A percentile compares a stretch with the other conserved stretches of the same genome.
Evolutionary conservation across 2,888 invertebrate species (phyloP).

Genomic region (Hypsopygia costalis): DNA sequence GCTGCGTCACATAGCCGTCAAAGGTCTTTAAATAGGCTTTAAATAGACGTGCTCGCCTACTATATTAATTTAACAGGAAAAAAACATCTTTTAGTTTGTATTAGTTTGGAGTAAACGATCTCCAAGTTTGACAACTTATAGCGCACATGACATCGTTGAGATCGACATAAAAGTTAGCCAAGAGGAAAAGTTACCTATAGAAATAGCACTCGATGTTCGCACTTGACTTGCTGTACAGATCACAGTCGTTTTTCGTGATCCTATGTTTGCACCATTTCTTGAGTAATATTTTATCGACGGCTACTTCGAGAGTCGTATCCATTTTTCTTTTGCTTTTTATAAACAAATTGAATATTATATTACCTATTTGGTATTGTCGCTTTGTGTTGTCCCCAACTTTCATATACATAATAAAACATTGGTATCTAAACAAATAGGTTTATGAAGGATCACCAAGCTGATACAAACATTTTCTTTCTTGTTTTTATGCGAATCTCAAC

Average conservation of each 20-base stretch:
- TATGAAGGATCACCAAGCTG: background rate
- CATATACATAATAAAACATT: background rate
- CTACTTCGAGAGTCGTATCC: too few relatives aligned
- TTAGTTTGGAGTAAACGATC: slow-evolving; percentile 18
- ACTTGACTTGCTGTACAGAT: slow-evolving; percentile 28
- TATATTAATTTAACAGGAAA: too few relatives aligned
- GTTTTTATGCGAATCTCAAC: too few relatives aligned
- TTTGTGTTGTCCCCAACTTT: background rate
- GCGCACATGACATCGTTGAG: slow-evolving; percentile 21
- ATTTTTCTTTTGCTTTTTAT: too few relatives aligned
- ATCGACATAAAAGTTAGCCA: slow-evolving; percentile 30
- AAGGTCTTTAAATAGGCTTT: too few relatives aligned
- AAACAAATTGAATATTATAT: background rate
- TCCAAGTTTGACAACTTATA: slow-evolving; percentile 20
- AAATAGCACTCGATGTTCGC: slow-evolving; percentile 14
- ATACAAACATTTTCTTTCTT: background rate
- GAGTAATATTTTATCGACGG: background rate
- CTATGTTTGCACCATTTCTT: background rate
- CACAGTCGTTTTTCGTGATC: slow-evolving; percentile 21
- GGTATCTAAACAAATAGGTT: background rate
- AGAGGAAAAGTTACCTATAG: slow-evolving; percentile 21
- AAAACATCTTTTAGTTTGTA: too few relatives aligned
- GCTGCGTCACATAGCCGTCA: too few relatives aligned
- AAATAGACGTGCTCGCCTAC: too few relatives aligned
- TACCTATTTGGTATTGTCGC: background rate